Conservation (phyloP, 2,888 invertebrate species). For the Cheilosia urbana region DNA sequence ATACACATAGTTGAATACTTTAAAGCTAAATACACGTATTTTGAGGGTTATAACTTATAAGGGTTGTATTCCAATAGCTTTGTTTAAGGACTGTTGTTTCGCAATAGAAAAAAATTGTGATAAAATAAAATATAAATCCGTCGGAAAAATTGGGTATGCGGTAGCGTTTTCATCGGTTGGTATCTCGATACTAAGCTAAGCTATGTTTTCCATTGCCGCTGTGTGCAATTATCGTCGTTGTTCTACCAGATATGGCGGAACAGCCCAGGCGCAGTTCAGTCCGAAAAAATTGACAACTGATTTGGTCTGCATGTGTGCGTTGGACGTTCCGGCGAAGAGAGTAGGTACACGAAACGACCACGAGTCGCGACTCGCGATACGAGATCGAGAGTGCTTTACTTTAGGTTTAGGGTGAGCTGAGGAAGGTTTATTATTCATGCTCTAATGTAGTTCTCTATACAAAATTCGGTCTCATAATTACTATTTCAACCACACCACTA, state of each 20-base stretch:
- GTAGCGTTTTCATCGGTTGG: conserved; percentile 56
- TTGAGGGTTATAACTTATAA: not conserved
- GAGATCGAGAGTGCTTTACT: conserved; percentile 2
- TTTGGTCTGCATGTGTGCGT: conserved; percentile 48
- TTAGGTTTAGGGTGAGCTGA: conserved; percentile 22
- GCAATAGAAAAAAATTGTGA: conserved; percentile 9
- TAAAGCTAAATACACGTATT: not conserved
- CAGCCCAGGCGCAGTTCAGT: conserved; percentile 67
- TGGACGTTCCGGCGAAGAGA: conserved; percentile 52
- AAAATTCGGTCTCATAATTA: conserved; percentile 32
- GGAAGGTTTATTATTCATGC: conserved; percentile 33
- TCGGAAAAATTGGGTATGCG: conserved; percentile 37
- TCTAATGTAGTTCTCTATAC: conserved; percentile 5
- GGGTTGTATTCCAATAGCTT: not conserved
- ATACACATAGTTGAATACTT: not conserved
- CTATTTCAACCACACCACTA: conserved; percentile 23
- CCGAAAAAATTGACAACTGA: conserved; percentile 45
- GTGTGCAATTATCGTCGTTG: conserved; percentile 58
- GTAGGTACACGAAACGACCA: conserved; percentile 9
- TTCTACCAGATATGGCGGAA: conserved; percentile 55
- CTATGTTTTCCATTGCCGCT: conserved; percentile 55
- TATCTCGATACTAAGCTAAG: conserved; percentile 70
- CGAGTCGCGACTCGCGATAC: too few species aligned
- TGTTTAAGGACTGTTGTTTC: conserved; percentile 10
- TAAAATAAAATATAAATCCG: conserved; percentile 34